Evolutionary conservation across 2,797 vertebrate species (phyloP), one percentile per base, ranked within the genome.

Genomic region (Paratrypauchen microcephalus): DNA sequence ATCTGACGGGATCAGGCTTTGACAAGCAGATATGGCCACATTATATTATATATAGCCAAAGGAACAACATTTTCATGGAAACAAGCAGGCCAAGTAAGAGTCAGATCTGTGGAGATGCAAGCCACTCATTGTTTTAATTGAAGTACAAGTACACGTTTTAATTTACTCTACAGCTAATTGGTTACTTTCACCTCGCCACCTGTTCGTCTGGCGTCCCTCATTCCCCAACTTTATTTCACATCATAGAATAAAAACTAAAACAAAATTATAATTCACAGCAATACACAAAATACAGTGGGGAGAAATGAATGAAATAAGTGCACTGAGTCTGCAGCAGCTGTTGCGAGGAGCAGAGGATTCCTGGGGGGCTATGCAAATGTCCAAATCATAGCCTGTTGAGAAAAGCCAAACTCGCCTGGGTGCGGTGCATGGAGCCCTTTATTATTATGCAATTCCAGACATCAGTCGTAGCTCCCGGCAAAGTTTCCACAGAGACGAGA

Each of bases 321-420:
- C 50, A 45, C 48, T 19, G 66, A 72, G 32, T 71, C 69, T 60
- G 30, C 61, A 72, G 79, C 71, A 69, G 72, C 69, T 74, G 71
- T 60, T 74, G 76, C 57, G 70, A 70, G 71, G 32, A 36, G 71
- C 71, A 71, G 59, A 69, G 58, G 76, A 8, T 76, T 62, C 73
- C 79, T 74, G 76, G 28, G 73, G 79, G 73, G 72, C 73, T 87
- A 87, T 82, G 84, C 77, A 80, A 86, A 86, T 84, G 61, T 36
- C 39, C 8, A 3, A 72, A 74, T 82, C 47, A 7, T 67, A 66
- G 52, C 64, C 66, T 76, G 82, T 86, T 69, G 78, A 71, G 48
- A 82, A 81, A 82, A 74, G 80, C 80, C 66, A 23, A 78, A 80
- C 75, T 81, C 80, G 21, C 75, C 55, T 2, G 0, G 77, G 76